Conservation (phyloP, 64 coral and sea anemone species). For the Dendronephthya gigantea region DNA sequence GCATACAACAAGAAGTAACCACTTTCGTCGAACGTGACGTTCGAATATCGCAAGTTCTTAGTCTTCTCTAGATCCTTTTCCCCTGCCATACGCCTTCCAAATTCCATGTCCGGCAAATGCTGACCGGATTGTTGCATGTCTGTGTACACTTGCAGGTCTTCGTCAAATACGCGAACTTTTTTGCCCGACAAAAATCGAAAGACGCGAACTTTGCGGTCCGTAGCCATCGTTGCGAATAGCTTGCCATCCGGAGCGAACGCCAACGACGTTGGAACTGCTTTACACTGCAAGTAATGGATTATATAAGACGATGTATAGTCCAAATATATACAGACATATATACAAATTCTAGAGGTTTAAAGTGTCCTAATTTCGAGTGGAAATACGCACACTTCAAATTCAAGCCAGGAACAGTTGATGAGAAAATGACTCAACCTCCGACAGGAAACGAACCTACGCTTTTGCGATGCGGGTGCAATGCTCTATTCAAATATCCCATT, state of each 20-base stretch:
- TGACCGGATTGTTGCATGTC: slow-evolving; percentile 91
- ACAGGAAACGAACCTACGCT: too few species aligned
- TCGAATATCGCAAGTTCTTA: slow-evolving; percentile 74
- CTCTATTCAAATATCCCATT: too few species aligned
- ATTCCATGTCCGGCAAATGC: slow-evolving; percentile 95
- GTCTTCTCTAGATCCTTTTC: slow-evolving; percentile 95
- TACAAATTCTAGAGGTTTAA: too few species aligned
- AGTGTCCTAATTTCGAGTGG: too few species aligned
- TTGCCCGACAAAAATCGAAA: slow-evolving; percentile 96
- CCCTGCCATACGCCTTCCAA: slow-evolving; percentile 83
- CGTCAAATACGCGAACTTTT: slow-evolving; percentile 84
- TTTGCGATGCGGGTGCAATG: too few species aligned
- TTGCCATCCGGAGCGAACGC: slow-evolving; percentile 92
- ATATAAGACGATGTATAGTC: too few species aligned
- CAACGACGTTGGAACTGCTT: slow-evolving; percentile 76
- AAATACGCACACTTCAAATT: too few species aligned
- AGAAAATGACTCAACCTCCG: too few species aligned
- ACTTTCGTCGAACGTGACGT: slow-evolving; percentile 97
- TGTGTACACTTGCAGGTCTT: slow-evolving; percentile 74
- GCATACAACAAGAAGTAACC: slow-evolving; percentile 82
- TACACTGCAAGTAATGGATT: slow-evolving; percentile 41
- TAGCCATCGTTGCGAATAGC: slow-evolving; percentile 73
- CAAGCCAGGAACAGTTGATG: too few species aligned
- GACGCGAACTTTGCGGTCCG: slow-evolving; percentile 84
- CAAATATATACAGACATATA: too few species aligned